Conservation (phyloP, 2,113 vertebrate genomes). For the Strix aluco region DNA sequence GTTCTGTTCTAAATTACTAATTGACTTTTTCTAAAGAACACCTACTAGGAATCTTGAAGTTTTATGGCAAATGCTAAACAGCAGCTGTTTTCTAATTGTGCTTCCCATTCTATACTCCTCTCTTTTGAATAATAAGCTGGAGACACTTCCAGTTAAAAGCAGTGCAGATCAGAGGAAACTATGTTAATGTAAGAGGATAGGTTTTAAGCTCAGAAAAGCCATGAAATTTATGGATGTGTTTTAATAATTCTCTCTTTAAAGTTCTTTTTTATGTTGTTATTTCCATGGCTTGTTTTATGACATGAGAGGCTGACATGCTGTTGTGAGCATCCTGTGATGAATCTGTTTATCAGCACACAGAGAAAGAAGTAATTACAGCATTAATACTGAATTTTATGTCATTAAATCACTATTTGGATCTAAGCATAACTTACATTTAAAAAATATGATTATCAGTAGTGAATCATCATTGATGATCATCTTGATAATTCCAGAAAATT, state of each 20-base stretch:
- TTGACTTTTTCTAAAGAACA: conserved; percentile 37
- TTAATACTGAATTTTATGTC: background rate
- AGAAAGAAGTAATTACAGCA: background rate
- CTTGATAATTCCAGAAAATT: background rate
- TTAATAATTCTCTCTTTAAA: background rate
- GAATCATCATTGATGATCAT: background rate
- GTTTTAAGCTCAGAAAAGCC: background rate
- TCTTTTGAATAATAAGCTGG: conserved; percentile 7
- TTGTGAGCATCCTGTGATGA: background rate
- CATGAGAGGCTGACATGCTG: background rate
- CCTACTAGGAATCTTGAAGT: conserved; percentile 42
- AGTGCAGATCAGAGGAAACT: background rate
- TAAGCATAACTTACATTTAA: background rate
- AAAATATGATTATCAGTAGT: background rate
- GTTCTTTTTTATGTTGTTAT: background rate
- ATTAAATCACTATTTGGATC: background rate
- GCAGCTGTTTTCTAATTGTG: conserved; percentile 49
- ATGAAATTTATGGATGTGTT: background rate
- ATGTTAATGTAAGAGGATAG: background rate
- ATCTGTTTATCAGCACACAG: background rate
- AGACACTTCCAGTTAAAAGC: conserved; percentile 16
- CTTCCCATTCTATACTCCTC: background rate
- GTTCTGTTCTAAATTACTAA: conserved; percentile 52
- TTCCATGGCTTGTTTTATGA: background rate
- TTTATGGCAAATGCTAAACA: conserved; percentile 38